Evolutionary conservation across 2,888 invertebrate species (phyloP).

Genomic region (Cryptophagus acutangulus): DNA sequence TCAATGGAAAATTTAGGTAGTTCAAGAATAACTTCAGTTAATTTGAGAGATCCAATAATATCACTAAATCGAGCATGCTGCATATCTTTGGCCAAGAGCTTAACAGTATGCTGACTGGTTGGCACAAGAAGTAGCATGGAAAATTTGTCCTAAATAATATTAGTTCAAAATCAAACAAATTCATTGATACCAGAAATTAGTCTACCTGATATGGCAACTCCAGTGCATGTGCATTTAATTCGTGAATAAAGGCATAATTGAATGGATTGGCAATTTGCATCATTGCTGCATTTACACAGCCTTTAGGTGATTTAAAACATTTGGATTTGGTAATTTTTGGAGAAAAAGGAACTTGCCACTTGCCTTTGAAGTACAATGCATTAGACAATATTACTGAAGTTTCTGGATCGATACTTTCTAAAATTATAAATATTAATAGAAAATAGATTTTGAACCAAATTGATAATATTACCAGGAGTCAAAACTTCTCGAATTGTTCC

Average conservation of each 20-base stretch:
- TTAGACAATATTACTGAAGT: slow-evolving; percentile 68
- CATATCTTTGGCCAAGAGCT: slow-evolving; percentile 54
- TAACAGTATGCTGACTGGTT: slow-evolving; percentile 49
- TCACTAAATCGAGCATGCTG: slow-evolving; percentile 52
- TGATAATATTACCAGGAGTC: slow-evolving; percentile 17
- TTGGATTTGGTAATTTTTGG: slow-evolving; percentile 49
- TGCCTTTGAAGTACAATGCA: slow-evolving; percentile 74
- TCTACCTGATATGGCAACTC: slow-evolving; percentile 72
- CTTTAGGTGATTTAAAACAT: slow-evolving; percentile 59
- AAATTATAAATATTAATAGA: too few species aligned
- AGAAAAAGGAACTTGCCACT: slow-evolving; percentile 67
- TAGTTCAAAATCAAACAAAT: slow-evolving; percentile 5
- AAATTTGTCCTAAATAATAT: slow-evolving; percentile 52
- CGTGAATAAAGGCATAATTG: slow-evolving; percentile 57
- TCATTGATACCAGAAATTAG: background rate
- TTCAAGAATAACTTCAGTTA: slow-evolving; percentile 52
- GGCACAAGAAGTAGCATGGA: slow-evolving; percentile 63
- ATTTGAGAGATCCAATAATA: slow-evolving; percentile 48
- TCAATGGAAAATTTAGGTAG: slow-evolving; percentile 61
- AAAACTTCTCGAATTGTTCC: slow-evolving; percentile 49
- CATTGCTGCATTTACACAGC: slow-evolving; percentile 60
- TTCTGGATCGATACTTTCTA: too few species aligned
- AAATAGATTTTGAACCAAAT: slow-evolving; percentile 9
- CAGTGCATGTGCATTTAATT: slow-evolving; percentile 63
- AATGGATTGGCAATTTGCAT: slow-evolving; percentile 64